Evolutionary conservation across 1,140 invertebrate species (phyloP), one percentile per base, ranked within the genome.

Genomic region (Mamestra configurata): DNA sequence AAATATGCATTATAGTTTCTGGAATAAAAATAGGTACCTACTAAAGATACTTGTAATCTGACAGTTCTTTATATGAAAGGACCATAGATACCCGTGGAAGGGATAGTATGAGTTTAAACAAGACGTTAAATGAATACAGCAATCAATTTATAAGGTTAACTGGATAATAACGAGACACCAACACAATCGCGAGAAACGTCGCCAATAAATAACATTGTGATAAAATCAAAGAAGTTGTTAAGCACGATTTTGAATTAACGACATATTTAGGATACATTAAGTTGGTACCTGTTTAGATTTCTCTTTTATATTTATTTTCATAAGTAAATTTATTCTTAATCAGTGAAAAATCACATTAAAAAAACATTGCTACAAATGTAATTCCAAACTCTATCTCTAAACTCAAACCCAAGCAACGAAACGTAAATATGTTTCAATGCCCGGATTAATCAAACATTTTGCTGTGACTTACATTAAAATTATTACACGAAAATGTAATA

Each of bases 401-500:
- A 31, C 7, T 20, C 8, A 11, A 24, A 24, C 22, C 11, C 27
- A 40, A 1, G n/a, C 15, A 57, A 57, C 70, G 70, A 11, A 72
- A 72, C 15, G 4, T 73, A 40, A 57, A 3, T 24, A 55, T 73
- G 35, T 73, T 22, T 13, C 15, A 73, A 55, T 13, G 8, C n/a
- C 4, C 40, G 13, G 31, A 27, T 84, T 22, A 73, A 35, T 87
- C 82, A 84, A 89, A 86, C 79, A 84, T 84, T 85, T 83, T 81
- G 31, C 49, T 40, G 70, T 79, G 81, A 55, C 31, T 83, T 77
- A 84, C 84, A 86, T 89, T 87, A 88, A 86, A 90, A 87, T 92
- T 89, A 92, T 89, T 88, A 88, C 82, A 46, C 77, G 46, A 79
- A 84, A 64, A 86, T 80, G 82, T 86, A 85, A 91, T 93, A 92